phyloP scores from a whole-genome alignment of 1,140 invertebrate genomes.

The Bombus vancouverensis region DNA sequence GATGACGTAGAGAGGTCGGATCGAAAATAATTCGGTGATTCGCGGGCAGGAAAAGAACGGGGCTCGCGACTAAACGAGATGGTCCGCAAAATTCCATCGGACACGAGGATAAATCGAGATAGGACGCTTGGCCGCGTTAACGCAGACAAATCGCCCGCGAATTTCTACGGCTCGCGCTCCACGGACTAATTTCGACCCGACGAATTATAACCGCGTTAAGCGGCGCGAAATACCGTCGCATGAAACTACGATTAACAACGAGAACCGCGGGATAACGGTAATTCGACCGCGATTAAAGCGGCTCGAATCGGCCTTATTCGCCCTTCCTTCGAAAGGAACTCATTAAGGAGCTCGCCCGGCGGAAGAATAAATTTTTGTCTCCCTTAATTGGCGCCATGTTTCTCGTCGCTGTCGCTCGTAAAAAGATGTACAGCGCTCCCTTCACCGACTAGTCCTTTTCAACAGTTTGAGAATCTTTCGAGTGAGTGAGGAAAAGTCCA shows the following conservation, averaged over 20 bases:
- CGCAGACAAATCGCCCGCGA: conserved; percentile 27
- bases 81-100: background rate
- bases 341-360: background rate
- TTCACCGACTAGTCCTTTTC: background rate
- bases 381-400: background rate
- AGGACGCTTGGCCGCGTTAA: background rate
- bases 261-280: conserved; percentile 7
- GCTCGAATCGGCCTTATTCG: background rate
- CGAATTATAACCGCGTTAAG: conserved; percentile 32
- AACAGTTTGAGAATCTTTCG: background rate
- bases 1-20: background rate
- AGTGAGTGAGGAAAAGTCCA: no score
- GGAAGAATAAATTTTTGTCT: conserved; percentile 11
- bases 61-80: background rate
- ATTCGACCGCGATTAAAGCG: conserved; percentile 30
- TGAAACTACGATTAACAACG: conserved; percentile 41
- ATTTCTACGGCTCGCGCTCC: background rate
- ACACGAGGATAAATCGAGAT: conserved; percentile 21
- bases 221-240: conserved; percentile 7
- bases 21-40: background rate
- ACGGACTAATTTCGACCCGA: conserved; percentile 10
- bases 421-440: background rate
- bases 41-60: background rate
- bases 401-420: background rate
- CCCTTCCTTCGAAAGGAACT: background rate